Evolutionary conservation across 2,797 vertebrate genomes (phyloP), one percentile per base, ranked within the genome.

Genomic region (Moxostoma hubbsi): DNA sequence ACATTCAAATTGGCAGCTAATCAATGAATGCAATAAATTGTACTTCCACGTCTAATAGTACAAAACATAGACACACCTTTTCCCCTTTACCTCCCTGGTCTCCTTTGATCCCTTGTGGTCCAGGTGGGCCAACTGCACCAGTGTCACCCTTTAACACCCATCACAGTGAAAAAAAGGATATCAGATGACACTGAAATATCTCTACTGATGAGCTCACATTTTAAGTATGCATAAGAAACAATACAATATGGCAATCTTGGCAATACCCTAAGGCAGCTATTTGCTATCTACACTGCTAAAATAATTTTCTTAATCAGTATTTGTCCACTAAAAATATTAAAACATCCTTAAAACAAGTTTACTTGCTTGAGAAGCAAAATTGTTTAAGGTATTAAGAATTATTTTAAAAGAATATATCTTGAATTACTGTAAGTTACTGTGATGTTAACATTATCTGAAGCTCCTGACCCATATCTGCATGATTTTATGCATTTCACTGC

Each of bases 21-120:
- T 61, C 2, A 67, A 68, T 62, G 24, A 63, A 73, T n/a, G 3
- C 2, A 10, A 12, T 63, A 9, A 59, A 47, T 0, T 63, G 5
- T 5, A 50, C 5, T 47, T 67, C 50, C 9, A 1, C 9, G 54
- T 59, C 5, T 9, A 55, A 64, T 54, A 63, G 5, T 13, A 7
- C 13, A 73, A 36, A 58, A 11, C n/a, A 36, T 3, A 76, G 36
- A 5, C 62, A 79, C 89, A 97, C 96, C 95, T 96, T 97, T 10
- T 93, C 92, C 87, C 96, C 96, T 87, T 96, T 96, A 87, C 90
- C 90, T 86, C 96, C 96, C 84, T 88, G 92, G 2, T 88, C 86
- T 47, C 96, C 96, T 80, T 93, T 95, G n/a, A 89, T 80, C 77
- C 96, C 96, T 84, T 90, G 93, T 0, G 91, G 91, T 6, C 96